Conservation (phyloP, 2,113 vertebrate species). For the Psephotus haematonotus region DNA sequence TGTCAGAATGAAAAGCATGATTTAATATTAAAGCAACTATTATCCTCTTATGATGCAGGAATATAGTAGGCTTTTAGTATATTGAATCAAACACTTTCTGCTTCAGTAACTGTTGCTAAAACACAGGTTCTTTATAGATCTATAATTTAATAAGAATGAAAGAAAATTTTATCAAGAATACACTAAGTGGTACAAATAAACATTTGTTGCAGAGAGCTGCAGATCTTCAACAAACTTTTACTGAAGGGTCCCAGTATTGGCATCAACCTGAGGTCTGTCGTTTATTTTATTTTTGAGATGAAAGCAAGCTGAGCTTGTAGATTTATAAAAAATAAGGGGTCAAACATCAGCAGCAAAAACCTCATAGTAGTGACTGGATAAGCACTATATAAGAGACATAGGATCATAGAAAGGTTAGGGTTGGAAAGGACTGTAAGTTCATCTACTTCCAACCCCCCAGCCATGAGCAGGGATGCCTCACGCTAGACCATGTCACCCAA, state of each 20-base stretch:
- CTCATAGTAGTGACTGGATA: background rate
- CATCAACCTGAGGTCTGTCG: background rate
- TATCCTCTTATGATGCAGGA: constrained; percentile 7
- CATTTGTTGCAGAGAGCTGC: background rate
- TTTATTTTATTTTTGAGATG: background rate
- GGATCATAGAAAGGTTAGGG: background rate
- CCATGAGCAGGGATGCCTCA: background rate
- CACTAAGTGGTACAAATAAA: background rate
- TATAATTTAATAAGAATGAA: constrained; percentile 26
- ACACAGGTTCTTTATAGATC: background rate
- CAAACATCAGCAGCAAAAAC: background rate
- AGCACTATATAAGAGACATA: background rate
- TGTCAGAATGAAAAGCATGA: background rate
- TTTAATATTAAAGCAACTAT: constrained; percentile 57
- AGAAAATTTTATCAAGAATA: background rate
- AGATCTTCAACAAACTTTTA: background rate
- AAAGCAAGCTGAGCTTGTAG: background rate
- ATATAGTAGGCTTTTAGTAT: constrained; percentile 62
- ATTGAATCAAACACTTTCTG: constrained; percentile 53
- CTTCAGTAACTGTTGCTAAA: constrained; percentile 21
- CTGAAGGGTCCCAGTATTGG: background rate
- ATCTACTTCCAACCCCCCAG: background rate
- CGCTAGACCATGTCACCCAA: background rate
- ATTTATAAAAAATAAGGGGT: background rate
- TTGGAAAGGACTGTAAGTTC: background rate